These are phyloP conservation scores for Thomomys bottae DNA, from an alignment of 2,113 vertebrate species.

Conservation along the genomic window DNA sequence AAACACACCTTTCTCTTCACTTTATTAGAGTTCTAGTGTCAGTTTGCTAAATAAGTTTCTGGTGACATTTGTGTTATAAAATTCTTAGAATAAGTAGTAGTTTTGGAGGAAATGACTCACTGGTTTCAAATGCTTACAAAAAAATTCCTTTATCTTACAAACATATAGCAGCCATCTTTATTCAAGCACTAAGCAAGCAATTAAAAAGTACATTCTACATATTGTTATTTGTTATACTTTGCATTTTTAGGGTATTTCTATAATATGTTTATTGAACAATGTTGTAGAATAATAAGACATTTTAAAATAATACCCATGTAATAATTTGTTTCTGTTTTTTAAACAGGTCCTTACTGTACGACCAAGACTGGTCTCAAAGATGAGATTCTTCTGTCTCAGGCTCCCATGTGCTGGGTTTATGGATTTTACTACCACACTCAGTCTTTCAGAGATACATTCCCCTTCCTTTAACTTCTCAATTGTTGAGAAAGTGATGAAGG, in stretches of 20 bases:
- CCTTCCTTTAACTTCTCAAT: slow-evolving; percentile 10
- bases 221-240: slow-evolving; percentile 2
- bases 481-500: background rate
- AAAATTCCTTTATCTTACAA: background rate
- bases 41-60: slow-evolving; percentile 25
- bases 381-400: background rate
- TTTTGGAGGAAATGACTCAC: background rate
- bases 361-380: background rate
- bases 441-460: background rate
- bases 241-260: background rate
- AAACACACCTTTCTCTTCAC: background rate
- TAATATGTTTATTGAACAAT: background rate
- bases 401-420: background rate
- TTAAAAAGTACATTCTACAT: background rate
- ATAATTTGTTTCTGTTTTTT: background rate
- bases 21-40: background rate
- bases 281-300: slow-evolving; percentile 3
- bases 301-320: background rate
- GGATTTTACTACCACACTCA: too few species aligned
- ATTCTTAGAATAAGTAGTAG: slow-evolving; percentile 18
- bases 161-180: background rate
- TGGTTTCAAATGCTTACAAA: background rate
- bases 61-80: background rate
- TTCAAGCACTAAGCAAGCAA: slow-evolving; percentile 40
- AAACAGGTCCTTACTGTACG: background rate